Evolutionary conservation across 2,888 invertebrate species (phyloP), one percentile per base, ranked within the genome.

Genomic region (Drosophila algonquin): DNA sequence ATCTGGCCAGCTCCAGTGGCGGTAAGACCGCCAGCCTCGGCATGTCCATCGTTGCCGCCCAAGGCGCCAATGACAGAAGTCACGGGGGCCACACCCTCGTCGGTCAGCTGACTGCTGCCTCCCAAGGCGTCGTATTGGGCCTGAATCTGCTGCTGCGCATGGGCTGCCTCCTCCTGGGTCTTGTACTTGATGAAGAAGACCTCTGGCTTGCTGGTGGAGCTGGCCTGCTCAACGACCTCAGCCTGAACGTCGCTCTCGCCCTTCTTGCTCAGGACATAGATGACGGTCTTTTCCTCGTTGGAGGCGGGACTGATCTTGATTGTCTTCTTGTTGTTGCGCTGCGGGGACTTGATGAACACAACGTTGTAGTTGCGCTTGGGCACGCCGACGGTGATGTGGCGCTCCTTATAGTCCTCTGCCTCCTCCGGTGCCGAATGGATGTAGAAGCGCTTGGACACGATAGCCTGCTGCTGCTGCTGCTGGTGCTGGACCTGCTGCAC

Each of bases 131-230:
- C 92, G 70, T 92, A 92, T 79, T 92, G 92, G 50, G 92, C 90
- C 87, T 92, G 92, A 60, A 92, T 92, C 80, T 92, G 89, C 45
- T 91, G 87, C 71, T 92, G 92, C 58, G 92, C 92, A 81, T 91
- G 90, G 30, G 80, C 80, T 12, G 92, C 92, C 77, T 92, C 92
- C 75, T 92, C 92, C 40, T 88, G 82, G 53, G 92, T 92, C 87
- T 91, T 92, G 84, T 92, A 92, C 79, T 92, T 92, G 78, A 92
- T 92, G 84, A 92, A 92, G 90, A 92, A 92, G 46, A 92, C 92
- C 77, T 92, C 92, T 21, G 92, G 92, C 74, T 92, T 92, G 79
- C 85, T 89, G 62, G 91, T 92, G 46, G 90, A 82, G n/a, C 88
- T 74, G 32, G 89, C 77, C 48, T 90, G 89, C 62, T 92, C 92